phyloP scores from a whole-genome alignment of 2,797 vertebrate species.

The Ceyx erithaca region DNA sequence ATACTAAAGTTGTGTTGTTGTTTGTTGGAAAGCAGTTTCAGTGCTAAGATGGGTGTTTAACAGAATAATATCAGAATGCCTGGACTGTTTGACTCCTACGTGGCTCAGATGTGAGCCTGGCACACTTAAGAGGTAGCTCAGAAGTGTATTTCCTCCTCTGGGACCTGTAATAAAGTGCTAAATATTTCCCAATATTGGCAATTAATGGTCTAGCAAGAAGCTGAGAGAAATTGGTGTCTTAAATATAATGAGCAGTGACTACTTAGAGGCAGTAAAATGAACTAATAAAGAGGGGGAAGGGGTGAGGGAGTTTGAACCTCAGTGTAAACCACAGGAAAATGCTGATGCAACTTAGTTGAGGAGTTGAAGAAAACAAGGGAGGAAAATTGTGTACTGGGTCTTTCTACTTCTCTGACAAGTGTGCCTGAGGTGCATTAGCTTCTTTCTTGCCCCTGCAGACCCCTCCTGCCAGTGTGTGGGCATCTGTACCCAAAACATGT shows the following conservation, averaged over 20 bases:
- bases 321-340: background rate
- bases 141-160: background rate
- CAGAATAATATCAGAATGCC: accelerated
- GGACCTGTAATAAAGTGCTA: background rate
- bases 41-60: background rate
- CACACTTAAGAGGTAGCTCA: background rate
- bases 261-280: background rate
- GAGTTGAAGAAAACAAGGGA: background rate
- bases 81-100: background rate
- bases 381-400: background rate
- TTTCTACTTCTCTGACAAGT: background rate
- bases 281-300: background rate
- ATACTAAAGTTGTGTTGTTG: background rate
- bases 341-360: background rate
- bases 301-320: background rate
- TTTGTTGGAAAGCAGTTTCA: background rate
- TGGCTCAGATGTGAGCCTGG: background rate
- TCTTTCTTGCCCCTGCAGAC: background rate
- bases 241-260: background rate
- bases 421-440: background rate
- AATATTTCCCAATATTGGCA: background rate
- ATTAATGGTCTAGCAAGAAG: background rate
- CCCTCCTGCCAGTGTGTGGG: background rate
- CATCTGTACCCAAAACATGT: background rate
- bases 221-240: background rate